A percentile compares a stretch with the other conserved stretches of the same genome.
These are phyloP conservation scores for Erpetoichthys calabaricus DNA, from an alignment of 2,797 vertebrate genomes.

Conservation along the genomic window DNA sequence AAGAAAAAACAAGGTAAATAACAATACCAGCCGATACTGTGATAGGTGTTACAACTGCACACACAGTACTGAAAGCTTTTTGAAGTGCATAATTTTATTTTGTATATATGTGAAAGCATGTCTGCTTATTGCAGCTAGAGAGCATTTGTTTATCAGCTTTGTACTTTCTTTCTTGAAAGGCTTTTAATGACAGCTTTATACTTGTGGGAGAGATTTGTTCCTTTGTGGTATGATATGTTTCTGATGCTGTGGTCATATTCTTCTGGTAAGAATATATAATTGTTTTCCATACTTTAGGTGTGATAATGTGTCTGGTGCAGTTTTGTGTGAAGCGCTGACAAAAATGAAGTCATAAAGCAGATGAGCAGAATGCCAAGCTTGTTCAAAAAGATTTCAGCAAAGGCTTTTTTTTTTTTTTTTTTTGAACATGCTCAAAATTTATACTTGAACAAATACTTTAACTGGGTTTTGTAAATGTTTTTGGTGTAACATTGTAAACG, in stretches of 20 bases:
- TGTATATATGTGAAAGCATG: too few relatives aligned
- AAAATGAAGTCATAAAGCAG: not conserved
- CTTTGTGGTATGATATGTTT: too few relatives aligned
- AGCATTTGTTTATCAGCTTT: too few relatives aligned
- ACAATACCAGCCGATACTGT: too few relatives aligned
- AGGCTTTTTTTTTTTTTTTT: conserved; percentile 49
- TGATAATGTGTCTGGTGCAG: not conserved
- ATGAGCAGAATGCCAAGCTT: not conserved
- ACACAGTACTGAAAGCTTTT: too few relatives aligned
- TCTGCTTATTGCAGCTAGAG: too few relatives aligned
- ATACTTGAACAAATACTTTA: conserved; percentile 6
- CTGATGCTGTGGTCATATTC: not conserved
- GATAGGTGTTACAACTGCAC: too few relatives aligned
- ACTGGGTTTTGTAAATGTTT: conserved; percentile 2
- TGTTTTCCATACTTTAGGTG: not conserved
- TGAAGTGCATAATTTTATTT: too few relatives aligned
- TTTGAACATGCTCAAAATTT: conserved; percentile 12
- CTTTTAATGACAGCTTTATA: too few relatives aligned
- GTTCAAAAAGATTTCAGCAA: conserved; percentile 14
- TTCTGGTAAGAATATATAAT: not conserved
- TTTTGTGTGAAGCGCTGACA: not conserved
- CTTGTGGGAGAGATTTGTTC: too few relatives aligned
- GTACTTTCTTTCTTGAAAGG: too few relatives aligned
- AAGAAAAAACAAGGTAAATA: too few relatives aligned
- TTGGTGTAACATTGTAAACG: conserved; percentile 9